These are phyloP conservation scores for Drosophila nannoptera DNA, from an alignment of 1,140 invertebrate genomes.

Conservation along the genomic window DNA sequence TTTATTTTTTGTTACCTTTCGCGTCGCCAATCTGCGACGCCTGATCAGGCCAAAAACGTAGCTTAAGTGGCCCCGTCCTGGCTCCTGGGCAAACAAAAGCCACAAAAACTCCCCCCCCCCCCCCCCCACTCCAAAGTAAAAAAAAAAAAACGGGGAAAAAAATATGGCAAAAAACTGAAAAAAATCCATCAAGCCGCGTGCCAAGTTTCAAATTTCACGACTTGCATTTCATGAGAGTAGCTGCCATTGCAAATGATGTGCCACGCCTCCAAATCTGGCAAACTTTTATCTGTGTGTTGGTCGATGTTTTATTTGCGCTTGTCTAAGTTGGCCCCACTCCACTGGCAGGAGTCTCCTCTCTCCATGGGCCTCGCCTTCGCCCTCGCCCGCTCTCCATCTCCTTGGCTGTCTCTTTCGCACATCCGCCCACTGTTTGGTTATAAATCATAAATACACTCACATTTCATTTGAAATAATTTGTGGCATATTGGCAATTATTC, in stretches of 20 bases:
- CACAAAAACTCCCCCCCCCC: neutral
- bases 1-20: constrained; percentile 45
- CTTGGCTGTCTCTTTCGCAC: too few species aligned
- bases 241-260: constrained; percentile 42
- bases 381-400: too few species aligned
- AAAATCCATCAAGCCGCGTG: constrained; percentile 45
- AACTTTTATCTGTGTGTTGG: constrained; percentile 65
- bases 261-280: constrained; percentile 59
- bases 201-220: constrained; percentile 56
- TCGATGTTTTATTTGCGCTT: constrained; percentile 44
- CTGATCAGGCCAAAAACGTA: constrained; percentile 50
- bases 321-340: neutral
- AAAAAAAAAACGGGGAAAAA: constrained; percentile 20
- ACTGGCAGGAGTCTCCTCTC: neutral
- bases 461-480: constrained; percentile 78
- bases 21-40: constrained; percentile 63
- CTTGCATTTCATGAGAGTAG: constrained; percentile 60
- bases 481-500: constrained; percentile 77
- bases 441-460: constrained; percentile 77
- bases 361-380: neutral
- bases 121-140: too few species aligned
- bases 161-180: constrained; percentile 11
- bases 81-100: constrained; percentile 42
- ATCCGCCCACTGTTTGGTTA: constrained; percentile 15
- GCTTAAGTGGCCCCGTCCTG: constrained; percentile 69